These are phyloP conservation scores for Scaptomyza montana DNA, from an alignment of 1,140 invertebrate genomes.

Conservation along the genomic window DNA sequence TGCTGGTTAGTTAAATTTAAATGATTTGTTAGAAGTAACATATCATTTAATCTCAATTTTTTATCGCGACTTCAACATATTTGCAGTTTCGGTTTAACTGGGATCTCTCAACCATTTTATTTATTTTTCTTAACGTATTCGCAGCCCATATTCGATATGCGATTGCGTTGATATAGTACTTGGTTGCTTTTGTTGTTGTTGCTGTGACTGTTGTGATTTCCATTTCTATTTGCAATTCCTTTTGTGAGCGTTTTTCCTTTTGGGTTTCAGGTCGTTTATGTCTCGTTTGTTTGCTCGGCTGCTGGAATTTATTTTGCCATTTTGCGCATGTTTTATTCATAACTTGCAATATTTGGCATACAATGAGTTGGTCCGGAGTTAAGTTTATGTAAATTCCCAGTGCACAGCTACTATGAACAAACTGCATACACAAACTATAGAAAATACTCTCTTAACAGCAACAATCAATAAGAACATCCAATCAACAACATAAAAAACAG, in stretches of 20 bases:
- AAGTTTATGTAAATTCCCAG: constrained; percentile 60
- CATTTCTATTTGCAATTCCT: constrained; percentile 71
- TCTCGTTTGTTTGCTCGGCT: constrained; percentile 54
- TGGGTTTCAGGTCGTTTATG: constrained; percentile 31
- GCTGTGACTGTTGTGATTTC: constrained; percentile 50
- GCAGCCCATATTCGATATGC: constrained; percentile 59
- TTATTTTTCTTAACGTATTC: constrained; percentile 9
- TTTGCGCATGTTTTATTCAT: constrained; percentile 76
- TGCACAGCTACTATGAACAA: constrained; percentile 22
- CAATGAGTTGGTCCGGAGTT: constrained; percentile 44
- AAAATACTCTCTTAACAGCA: constrained; percentile 22
- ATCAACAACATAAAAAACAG: constrained; percentile 30
- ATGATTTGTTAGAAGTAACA: background rate
- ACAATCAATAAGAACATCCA: constrained; percentile 37
- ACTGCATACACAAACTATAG: background rate
- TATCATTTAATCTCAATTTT: background rate
- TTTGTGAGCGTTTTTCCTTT: constrained; percentile 49
- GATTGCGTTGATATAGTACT: constrained; percentile 33
- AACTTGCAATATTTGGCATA: constrained; percentile 68
- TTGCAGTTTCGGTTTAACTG: constrained; percentile 9
- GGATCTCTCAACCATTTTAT: constrained; percentile 1
- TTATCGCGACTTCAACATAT: background rate
- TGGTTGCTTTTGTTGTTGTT: constrained; percentile 21
- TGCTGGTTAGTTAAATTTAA: background rate
- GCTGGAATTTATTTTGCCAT: constrained; percentile 60